Evolutionary conservation across 2,113 vertebrate genomes (phyloP), one percentile per base, ranked within the genome.

Genomic region (Chascanopsetta lugubris): DNA sequence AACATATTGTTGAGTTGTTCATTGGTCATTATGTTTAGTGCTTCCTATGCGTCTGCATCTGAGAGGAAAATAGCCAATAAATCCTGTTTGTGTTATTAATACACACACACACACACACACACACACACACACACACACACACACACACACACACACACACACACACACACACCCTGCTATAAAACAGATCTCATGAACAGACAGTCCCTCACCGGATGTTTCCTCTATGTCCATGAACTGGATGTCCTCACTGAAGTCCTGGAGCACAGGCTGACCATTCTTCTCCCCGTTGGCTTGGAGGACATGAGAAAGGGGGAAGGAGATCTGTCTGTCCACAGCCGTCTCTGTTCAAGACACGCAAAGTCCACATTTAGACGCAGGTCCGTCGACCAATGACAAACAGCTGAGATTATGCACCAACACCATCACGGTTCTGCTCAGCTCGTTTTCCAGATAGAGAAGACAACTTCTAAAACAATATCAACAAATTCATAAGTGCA

Each of bases 221-320:
- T 98, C 96, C 61, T 99, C 97, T 38, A 97, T 92, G 89, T 99
- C 97, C 96, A 99, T 98, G 83, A 96, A 96, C 79, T 98, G 97
- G 84, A 96, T 94, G 91, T 98, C 97, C 84, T 98, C 97, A 68
- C 80, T 90, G 79, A 96, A 93, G 89, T 98, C 95, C 51, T 93
- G 92, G 72, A 96, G 73, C 42, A 92, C 90, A 43, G 95, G 90
- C 80, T 91, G 96, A 58, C 95, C 96, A 67, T 97, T 98, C 90
- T 94, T 96, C 88, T 98, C 96, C 50, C 93, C 92, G 58, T 97
- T 96, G 77, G 93, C 88, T 82, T 95, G 94, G 86, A 94, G 93
- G 77, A 93, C 90, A 76, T 92, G 94, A 83, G 96, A 96, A 78
- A 99, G 92, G 70, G 97, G 97, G 91, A 98, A 98, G 43, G 91